Conservation (phyloP, 2,113 vertebrate species). For the Thunnus maccoyii region DNA sequence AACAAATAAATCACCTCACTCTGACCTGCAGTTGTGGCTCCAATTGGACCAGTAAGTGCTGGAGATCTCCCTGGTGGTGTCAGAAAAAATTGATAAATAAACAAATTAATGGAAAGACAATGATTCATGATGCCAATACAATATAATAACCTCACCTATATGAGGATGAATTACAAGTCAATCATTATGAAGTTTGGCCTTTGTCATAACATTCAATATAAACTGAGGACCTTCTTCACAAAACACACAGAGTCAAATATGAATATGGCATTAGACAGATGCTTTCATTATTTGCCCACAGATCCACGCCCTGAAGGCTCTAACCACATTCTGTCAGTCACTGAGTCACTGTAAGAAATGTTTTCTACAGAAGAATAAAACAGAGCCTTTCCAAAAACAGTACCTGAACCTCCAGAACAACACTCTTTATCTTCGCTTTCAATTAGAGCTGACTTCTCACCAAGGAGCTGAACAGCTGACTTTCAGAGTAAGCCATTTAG, state of each 20-base stretch:
- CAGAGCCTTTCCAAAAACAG: background rate
- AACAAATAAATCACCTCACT: background rate
- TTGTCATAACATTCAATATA: background rate
- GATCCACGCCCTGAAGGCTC: background rate
- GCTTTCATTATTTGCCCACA: background rate
- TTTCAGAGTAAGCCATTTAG: conserved; percentile 9
- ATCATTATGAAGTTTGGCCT: background rate
- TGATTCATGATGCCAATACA: too few relatives aligned
- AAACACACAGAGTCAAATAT: background rate
- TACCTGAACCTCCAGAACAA: background rate
- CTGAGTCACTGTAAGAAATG: background rate
- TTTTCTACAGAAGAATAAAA: background rate
- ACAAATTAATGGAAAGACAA: too few relatives aligned
- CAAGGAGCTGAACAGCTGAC: conserved; percentile 1
- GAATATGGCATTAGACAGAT: background rate
- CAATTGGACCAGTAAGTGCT: background rate
- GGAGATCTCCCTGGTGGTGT: background rate
- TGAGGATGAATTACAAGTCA: too few relatives aligned
- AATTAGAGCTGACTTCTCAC: background rate
- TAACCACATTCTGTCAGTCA: background rate
- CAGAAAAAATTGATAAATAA: background rate
- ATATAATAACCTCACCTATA: too few relatives aligned
- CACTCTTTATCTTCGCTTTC: background rate
- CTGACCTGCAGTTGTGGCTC: background rate
- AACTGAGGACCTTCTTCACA: background rate